Percentiles rank a stretch among this genome's conserved stretches.
Conservation (phyloP, 1,140 invertebrate species). For the Heliconius hermathena region DNA sequence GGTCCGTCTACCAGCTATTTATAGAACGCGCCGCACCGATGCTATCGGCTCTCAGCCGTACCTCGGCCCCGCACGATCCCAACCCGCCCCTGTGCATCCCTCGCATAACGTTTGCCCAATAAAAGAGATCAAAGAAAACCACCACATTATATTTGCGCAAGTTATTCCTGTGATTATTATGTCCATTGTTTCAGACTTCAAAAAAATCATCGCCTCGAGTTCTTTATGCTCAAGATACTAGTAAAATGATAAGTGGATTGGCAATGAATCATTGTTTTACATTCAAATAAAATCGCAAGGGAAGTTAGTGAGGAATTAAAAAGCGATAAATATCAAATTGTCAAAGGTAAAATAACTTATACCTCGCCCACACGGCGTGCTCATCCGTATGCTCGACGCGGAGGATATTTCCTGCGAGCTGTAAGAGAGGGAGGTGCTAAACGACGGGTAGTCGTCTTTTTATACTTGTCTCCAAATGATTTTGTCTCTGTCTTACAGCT, state of each 20-base stretch:
- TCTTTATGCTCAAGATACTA: constrained; percentile 48
- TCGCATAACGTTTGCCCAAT: constrained; percentile 69
- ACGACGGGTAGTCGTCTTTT: constrained; percentile 51
- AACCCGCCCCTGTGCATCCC: constrained; percentile 73
- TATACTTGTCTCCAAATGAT: constrained; percentile 37
- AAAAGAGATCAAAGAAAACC: constrained; percentile 76
- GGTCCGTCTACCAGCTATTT: constrained; percentile 75
- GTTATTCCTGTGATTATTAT: constrained; percentile 70
- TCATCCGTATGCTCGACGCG: constrained; percentile 75
- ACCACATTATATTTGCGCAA: constrained; percentile 72
- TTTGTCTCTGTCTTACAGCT: constrained; percentile 44
- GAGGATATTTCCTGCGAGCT: constrained; percentile 67
- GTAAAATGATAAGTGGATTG: constrained; percentile 60
- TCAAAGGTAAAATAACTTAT: constrained; percentile 54
- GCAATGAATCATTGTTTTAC: constrained; percentile 49
- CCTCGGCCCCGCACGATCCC: constrained; percentile 64
- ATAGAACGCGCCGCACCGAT: constrained; percentile 73
- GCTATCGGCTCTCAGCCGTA: constrained; percentile 68
- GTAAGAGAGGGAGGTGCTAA: constrained; percentile 48
- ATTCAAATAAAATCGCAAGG: constrained; percentile 50
- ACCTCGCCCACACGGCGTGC: constrained; percentile 48
- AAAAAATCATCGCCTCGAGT: constrained; percentile 54
- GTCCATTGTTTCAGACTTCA: constrained; percentile 69
- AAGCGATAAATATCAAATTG: constrained; percentile 43
- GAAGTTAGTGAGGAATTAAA: constrained; percentile 42